Conservation (phyloP, 2,888 invertebrate species). For the Zhuqinia jingwanae region DNA sequence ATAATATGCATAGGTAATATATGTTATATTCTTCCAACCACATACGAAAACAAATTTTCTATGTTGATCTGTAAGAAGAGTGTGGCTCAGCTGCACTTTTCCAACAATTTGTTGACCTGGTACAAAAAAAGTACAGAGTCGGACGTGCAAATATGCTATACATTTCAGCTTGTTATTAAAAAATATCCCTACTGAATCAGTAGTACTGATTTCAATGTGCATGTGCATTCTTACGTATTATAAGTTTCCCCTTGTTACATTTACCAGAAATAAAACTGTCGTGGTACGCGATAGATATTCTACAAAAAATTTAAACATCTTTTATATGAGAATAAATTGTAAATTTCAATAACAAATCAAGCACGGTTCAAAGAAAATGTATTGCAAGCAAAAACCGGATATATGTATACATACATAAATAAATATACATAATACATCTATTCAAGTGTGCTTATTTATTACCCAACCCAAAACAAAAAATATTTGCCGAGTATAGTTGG, state of each 20-base stretch:
- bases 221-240: too few species aligned
- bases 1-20: too few species aligned
- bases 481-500: neutral
- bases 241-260: too few species aligned
- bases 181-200: too few species aligned
- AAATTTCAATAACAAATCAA: constrained; percentile 14
- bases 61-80: neutral
- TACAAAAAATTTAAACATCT: too few species aligned
- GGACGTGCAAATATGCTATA: neutral
- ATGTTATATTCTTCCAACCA: too few species aligned
- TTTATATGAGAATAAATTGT: neutral
- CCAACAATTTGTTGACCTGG: neutral
- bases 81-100: neutral
- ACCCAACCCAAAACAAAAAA: neutral
- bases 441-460: neutral
- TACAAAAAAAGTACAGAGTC: constrained; percentile 1
- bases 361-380: neutral
- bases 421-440: too few species aligned
- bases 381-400: neutral
- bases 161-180: constrained; percentile 8
- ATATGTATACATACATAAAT: neutral
- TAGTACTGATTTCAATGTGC: too few species aligned
- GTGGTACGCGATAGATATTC: too few species aligned
- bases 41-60: neutral
- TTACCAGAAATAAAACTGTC: too few species aligned